Conservation (phyloP, 1,140 invertebrate species). For the Dysdera silvatica region DNA sequence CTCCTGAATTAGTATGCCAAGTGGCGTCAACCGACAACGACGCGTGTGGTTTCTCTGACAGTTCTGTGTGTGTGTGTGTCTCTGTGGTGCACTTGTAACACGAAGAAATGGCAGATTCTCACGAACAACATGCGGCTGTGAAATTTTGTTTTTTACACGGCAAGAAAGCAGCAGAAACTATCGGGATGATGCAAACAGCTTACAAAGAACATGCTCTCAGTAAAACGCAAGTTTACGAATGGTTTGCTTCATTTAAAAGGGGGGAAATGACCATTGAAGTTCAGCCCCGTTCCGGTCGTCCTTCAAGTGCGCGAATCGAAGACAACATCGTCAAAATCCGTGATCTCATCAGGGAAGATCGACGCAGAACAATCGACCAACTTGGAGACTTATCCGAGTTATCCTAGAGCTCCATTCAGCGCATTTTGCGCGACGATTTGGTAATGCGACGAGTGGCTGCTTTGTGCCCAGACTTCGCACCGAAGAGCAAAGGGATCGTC, state of each 20-base stretch:
- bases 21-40: too few species aligned
- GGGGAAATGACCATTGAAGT: not conserved
- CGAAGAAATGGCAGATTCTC: too few species aligned
- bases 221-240: not conserved
- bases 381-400: not conserved
- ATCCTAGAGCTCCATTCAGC: too few species aligned
- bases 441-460: not conserved
- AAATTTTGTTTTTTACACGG: not conserved
- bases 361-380: not conserved
- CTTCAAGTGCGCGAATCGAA: not conserved
- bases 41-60: not conserved
- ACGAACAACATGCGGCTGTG: too few species aligned
- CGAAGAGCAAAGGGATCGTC: not conserved
- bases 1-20: not conserved
- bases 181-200: not conserved
- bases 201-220: slow-evolving; percentile 2
- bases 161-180: slow-evolving; percentile 2
- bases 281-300: not conserved
- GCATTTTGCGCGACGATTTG: not conserved
- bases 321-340: slow-evolving; percentile 1
- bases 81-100: not conserved
- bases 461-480: not conserved
- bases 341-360: slow-evolving; percentile 1
- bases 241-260: slow-evolving; percentile 1
- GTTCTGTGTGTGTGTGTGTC: not conserved